Evolutionary conservation across 2,888 invertebrate genomes (phyloP), one percentile per base, ranked within the genome.

Genomic region (Drosophila sordidapex): DNA sequence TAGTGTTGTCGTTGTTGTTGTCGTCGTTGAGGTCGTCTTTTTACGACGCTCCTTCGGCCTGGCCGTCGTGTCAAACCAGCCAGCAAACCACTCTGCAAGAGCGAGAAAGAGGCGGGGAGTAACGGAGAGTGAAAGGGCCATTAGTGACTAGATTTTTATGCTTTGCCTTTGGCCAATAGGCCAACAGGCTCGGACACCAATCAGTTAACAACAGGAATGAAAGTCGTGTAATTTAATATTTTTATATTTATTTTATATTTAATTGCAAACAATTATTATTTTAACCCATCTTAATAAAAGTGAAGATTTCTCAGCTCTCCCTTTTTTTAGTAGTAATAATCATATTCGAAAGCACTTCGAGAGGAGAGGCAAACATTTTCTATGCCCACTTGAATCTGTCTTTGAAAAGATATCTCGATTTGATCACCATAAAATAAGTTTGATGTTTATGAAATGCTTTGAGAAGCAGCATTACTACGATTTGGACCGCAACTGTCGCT

Each of bases 81-180:
- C 91, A 48, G 91, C 92, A 75, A 95, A 94, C 95, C 95, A 95
- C 82, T 91, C 92, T 92, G 64, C 10, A 36, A 58, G 6, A 38
- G 36, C 15, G 7, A 38, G 36, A 38, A 6, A 29, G 13, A 11
- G 48, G 4, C 0, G 10, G 31, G 31, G 15, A 13, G 11, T 6
- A 18, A 11, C 13, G 31, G 1, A n/a, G 15, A 33, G 10, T 21
- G n/a, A n/a, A 18, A n/a, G n/a, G 13, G 57, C n/a, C 33, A 21
- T 29, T 25, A 18, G 27, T 6, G 7, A 10, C 21, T 2, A 35
- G 8, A 25, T 2, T 15, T 15, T 27, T 10, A 53, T 61, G 27
- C 29, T 31, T 46, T 2, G 33, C 0, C n/a, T 15, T 15, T 21
- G 46, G 11, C 4, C 60, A 60, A 67, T 29, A 40, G 49, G 60